Conservation (phyloP, 2,888 invertebrate genomes). For the Slavum lentiscoides region DNA sequence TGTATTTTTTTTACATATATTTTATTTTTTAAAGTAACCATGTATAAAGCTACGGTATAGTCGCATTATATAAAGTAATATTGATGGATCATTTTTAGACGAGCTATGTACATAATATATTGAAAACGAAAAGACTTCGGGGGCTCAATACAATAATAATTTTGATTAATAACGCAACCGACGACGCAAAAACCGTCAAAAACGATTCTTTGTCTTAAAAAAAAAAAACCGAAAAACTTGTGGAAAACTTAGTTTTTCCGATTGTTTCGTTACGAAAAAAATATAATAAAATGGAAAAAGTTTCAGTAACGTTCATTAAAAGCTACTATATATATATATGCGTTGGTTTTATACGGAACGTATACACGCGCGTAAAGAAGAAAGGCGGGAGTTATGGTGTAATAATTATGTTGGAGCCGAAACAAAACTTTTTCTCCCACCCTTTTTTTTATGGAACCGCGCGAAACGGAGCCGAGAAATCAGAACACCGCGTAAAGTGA, state of each 20-base stretch:
- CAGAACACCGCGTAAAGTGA: neutral
- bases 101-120: neutral
- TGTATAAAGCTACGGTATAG: neutral
- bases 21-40: neutral
- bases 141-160: neutral
- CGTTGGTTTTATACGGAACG: neutral
- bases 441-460: no score
- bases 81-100: constrained; percentile 30
- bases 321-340: neutral
- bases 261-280: constrained; percentile 4
- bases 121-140: neutral
- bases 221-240: neutral
- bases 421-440: neutral
- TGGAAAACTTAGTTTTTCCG: neutral
- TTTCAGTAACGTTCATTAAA: constrained; percentile 31
- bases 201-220: constrained; percentile 11
- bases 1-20: constrained; percentile 3
- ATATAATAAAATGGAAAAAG: constrained; percentile 1
- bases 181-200: constrained; percentile 2
- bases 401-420: constrained; percentile 6
- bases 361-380: neutral
- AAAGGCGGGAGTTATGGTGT: constrained; percentile 8
- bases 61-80: neutral
- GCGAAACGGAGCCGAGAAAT: neutral
- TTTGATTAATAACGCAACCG: constrained; percentile 28